phyloP scores from a whole-genome alignment of 2,797 vertebrate species.

The Carapus acus region DNA sequence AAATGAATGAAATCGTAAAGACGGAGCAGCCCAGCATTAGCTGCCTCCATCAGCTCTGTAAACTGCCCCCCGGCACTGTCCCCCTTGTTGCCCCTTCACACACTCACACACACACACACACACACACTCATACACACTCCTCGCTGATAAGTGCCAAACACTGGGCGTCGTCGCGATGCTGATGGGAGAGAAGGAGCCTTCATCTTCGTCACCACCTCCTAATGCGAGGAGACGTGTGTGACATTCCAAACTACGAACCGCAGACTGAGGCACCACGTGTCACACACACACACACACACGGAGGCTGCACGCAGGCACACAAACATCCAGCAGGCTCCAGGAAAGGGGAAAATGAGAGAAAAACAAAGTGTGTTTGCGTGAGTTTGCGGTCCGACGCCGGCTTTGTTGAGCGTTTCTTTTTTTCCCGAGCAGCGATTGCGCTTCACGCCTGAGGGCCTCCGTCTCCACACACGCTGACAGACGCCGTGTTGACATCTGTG shows the following conservation, averaged over 20 bases:
- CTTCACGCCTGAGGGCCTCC: slow-evolving; percentile 39
- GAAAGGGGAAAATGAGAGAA: slow-evolving; percentile 10
- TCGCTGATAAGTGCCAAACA: slow-evolving; percentile 85
- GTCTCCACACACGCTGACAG: slow-evolving; percentile 35
- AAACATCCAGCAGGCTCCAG: slow-evolving; percentile 1
- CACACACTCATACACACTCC: slow-evolving; percentile 69
- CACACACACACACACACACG: slow-evolving; percentile 18
- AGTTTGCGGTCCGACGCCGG: slow-evolving; percentile 42
- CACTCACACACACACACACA: slow-evolving; percentile 72
- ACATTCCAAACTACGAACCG: slow-evolving; percentile 84
- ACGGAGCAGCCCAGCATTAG: too few species aligned
- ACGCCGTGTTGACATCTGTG: slow-evolving; percentile 41
- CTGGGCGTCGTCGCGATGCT: slow-evolving; percentile 56
- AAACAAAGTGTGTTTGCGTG: slow-evolving; percentile 22
- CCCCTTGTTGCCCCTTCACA: slow-evolving; percentile 60
- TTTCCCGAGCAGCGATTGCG: slow-evolving; percentile 26
- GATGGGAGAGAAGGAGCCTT: slow-evolving; percentile 73
- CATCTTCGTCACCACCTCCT: slow-evolving; percentile 69
- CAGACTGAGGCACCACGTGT: slow-evolving; percentile 67
- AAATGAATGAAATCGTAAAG: not conserved
- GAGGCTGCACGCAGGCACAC: not conserved
- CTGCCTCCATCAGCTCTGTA: slow-evolving; percentile 5
- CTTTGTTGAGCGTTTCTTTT: slow-evolving; percentile 37
- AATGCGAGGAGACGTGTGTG: slow-evolving; percentile 82
- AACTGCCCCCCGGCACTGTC: slow-evolving; percentile 6